A percentile compares a stretch with the other conserved stretches of the same genome.
Conservation (phyloP, 2,888 invertebrate genomes). For the Caenorhabditis parvicauda region DNA sequence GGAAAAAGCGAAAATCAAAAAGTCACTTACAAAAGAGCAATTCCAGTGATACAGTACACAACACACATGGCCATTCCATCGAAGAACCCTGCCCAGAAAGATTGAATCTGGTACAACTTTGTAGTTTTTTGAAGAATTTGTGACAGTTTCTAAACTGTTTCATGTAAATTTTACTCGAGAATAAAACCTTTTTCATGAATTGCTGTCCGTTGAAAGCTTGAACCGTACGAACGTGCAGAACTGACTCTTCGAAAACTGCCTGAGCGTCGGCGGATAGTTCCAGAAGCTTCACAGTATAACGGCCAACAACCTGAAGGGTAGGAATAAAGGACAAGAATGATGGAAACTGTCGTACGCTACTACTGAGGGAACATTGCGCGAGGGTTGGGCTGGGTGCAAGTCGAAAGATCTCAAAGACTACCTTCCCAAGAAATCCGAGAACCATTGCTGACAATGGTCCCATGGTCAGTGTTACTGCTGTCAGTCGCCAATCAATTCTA, state of each 20-base stretch:
- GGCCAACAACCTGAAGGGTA: constrained; percentile 12
- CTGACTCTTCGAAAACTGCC: constrained; percentile 34
- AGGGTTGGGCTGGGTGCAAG: too few relatives aligned
- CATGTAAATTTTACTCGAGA: not conserved
- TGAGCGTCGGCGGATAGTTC: constrained; percentile 20
- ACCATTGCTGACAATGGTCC: constrained; percentile 39
- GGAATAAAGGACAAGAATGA: too few relatives aligned
- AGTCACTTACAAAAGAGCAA: constrained; percentile 34
- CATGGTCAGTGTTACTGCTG: constrained; percentile 32
- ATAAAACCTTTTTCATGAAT: constrained; percentile 30
- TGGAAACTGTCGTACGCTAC: too few relatives aligned
- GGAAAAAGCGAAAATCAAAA: not conserved
- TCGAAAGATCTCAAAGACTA: not conserved
- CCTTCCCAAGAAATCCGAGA: constrained; percentile 36
- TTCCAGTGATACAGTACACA: constrained; percentile 35
- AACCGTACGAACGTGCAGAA: constrained; percentile 40
- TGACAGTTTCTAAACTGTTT: constrained; percentile 20
- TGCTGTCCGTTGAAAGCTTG: constrained; percentile 41
- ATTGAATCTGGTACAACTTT: constrained; percentile 15
- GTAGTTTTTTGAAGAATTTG: constrained; percentile 15
- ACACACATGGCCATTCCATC: constrained; percentile 34
- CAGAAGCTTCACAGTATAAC: constrained; percentile 21
- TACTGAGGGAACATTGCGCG: too few relatives aligned
- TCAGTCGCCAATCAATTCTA: constrained; percentile 36
- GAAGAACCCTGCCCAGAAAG: constrained; percentile 42